Evolutionary conservation across 1,140 invertebrate species (phyloP).

Genomic region (Drosophila kohkoa): DNA sequence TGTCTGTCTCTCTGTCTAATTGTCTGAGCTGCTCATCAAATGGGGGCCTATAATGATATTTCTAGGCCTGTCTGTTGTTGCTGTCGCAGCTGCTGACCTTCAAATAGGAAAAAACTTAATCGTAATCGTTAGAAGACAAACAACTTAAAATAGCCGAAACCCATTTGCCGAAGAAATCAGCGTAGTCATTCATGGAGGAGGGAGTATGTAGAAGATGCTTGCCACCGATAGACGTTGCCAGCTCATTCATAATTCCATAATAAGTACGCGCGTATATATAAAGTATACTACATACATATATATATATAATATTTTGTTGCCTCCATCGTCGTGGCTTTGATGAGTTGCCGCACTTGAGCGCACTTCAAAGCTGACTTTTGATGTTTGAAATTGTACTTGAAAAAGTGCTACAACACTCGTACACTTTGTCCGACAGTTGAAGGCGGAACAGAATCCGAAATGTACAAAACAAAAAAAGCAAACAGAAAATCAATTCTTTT

Average conservation of each 20-base stretch:
- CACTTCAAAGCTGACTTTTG: slow-evolving; percentile 70
- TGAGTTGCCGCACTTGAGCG: slow-evolving; percentile 77
- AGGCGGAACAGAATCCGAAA: slow-evolving; percentile 62
- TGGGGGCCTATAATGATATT: slow-evolving; percentile 63
- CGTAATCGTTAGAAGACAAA: slow-evolving; percentile 35
- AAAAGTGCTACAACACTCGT: slow-evolving; percentile 72
- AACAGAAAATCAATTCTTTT: slow-evolving; percentile 20
- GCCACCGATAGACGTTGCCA: slow-evolving; percentile 49
- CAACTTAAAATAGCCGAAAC: slow-evolving; percentile 41
- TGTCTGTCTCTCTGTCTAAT: slow-evolving; percentile 23
- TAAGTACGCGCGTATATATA: slow-evolving; percentile 1
- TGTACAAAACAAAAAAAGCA: slow-evolving; percentile 7
- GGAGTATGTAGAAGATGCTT: slow-evolving; percentile 52
- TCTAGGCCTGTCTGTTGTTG: slow-evolving; percentile 41
- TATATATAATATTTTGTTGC: slow-evolving; percentile 33
- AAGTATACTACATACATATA: slow-evolving; percentile 9
- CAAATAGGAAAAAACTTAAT: slow-evolving; percentile 34
- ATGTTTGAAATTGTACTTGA: slow-evolving; percentile 72
- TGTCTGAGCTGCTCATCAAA: slow-evolving; percentile 45
- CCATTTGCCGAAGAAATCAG: slow-evolving; percentile 58
- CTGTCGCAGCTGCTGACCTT: slow-evolving; percentile 51
- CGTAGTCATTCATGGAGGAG: slow-evolving; percentile 62
- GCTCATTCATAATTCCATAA: slow-evolving; percentile 72
- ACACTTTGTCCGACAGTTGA: slow-evolving; percentile 48
- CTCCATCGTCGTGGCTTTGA: slow-evolving; percentile 60